Conservation (phyloP, 2,888 invertebrate genomes). For the Poecilus cupreus region DNA sequence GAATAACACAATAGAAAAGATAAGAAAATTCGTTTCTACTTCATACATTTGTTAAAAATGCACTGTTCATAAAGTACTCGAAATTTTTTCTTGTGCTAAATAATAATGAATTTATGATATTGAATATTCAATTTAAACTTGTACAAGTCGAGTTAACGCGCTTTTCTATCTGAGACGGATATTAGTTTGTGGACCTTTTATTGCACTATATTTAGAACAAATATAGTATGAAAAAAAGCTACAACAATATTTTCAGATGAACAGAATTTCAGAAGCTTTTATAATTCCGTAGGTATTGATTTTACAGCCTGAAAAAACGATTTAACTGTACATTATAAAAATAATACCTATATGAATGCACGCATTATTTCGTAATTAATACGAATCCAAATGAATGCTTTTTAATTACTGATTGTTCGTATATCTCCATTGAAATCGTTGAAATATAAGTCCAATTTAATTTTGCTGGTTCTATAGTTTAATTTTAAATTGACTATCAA, state of each 20-base stretch:
- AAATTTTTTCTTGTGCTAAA: too few relatives aligned
- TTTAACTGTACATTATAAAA: background rate
- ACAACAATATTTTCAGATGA: background rate
- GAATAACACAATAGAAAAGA: too few relatives aligned
- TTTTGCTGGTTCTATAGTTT: slow-evolving; percentile 15
- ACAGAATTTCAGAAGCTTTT: background rate
- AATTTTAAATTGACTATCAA: slow-evolving; percentile 34
- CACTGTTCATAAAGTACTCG: too few relatives aligned
- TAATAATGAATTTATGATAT: too few relatives aligned
- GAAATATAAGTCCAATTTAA: slow-evolving; percentile 26
- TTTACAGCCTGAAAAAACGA: background rate
- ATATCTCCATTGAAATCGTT: slow-evolving; percentile 8
- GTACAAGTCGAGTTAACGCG: too few relatives aligned
- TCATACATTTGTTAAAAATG: too few relatives aligned
- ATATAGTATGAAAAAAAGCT: too few relatives aligned
- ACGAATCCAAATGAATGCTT: slow-evolving; percentile 17
- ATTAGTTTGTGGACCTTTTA: too few relatives aligned
- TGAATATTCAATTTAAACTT: too few relatives aligned
- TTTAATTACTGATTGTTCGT: slow-evolving; percentile 4
- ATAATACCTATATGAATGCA: background rate
- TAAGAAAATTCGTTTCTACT: too few relatives aligned
- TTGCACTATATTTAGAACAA: too few relatives aligned
- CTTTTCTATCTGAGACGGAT: too few relatives aligned
- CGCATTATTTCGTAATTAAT: slow-evolving; percentile 14
- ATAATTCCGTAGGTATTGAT: background rate